A percentile compares a stretch with the other conserved stretches of the same genome.
phyloP scores from a whole-genome alignment of 2,888 invertebrate species.

The Hyppa rectilinea region DNA sequence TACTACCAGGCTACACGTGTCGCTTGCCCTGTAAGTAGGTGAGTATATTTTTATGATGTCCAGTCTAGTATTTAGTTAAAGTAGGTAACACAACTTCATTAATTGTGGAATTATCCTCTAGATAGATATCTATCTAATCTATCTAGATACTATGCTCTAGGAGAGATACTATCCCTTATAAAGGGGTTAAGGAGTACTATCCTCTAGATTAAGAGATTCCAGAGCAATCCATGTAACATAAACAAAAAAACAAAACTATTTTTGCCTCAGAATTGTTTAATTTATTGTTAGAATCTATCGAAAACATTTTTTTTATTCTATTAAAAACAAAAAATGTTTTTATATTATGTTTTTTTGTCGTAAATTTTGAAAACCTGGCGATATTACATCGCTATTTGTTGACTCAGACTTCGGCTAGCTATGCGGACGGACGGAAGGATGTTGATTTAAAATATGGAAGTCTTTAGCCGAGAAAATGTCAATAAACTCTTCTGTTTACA shows the following conservation, averaged over 20 bases:
- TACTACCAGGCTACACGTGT: constrained; percentile 10
- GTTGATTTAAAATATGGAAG: background rate
- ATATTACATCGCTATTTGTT: background rate
- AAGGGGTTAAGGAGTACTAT: too few species aligned
- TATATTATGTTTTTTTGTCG: background rate
- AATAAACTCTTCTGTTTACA: background rate
- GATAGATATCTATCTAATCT: too few species aligned
- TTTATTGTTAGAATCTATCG: background rate
- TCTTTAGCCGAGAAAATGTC: background rate
- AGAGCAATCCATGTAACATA: background rate
- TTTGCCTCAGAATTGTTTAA: background rate
- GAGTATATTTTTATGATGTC: constrained; percentile 1
- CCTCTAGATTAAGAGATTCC: background rate
- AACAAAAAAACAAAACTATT: background rate
- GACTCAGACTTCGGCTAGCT: background rate
- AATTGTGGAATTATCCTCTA: too few species aligned
- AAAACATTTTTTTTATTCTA: background rate
- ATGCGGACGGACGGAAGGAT: background rate
- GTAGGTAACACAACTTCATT: background rate
- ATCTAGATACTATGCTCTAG: too few species aligned
- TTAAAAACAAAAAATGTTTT: background rate
- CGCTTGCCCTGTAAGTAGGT: background rate
- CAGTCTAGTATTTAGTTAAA: background rate
- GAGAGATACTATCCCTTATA: too few species aligned
- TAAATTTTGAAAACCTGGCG: background rate